Evolutionary conservation across 2,888 invertebrate species (phyloP).

Genomic region (Axea sp.): DNA sequence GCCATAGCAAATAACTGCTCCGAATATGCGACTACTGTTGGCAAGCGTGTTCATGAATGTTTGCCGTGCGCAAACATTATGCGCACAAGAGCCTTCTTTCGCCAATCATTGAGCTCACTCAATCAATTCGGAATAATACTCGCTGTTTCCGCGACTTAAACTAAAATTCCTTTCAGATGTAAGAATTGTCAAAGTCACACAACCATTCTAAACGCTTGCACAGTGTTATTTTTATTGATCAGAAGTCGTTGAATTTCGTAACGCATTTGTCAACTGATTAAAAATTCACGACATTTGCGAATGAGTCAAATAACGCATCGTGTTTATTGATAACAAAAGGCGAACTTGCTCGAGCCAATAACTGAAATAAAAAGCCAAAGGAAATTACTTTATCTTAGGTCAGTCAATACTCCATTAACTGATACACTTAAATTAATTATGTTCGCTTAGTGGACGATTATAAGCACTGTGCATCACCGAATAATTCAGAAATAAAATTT

Average conservation of each 20-base stretch:
- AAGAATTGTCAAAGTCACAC: no score
- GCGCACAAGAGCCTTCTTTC: slow-evolving; percentile 45
- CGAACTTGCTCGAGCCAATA: no score
- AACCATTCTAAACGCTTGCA: no score
- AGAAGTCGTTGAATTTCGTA: no score
- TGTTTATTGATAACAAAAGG: no score
- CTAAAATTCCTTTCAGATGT: no score
- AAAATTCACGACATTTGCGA: no score
- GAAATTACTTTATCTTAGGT: not conserved
- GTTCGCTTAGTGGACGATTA: slow-evolving; percentile 11
- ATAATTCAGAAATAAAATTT: slow-evolving; percentile 45
- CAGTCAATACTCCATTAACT: slow-evolving; percentile 21
- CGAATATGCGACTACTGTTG: slow-evolving; percentile 44
- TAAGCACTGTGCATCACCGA: not conserved
- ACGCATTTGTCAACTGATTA: no score
- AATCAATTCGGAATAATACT: slow-evolving; percentile 25
- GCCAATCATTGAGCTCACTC: slow-evolving; percentile 42
- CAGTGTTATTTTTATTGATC: no score
- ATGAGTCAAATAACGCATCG: no score
- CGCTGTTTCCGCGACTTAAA: no score
- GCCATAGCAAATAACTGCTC: slow-evolving; percentile 49
- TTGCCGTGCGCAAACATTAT: slow-evolving; percentile 46
- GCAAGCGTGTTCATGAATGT: slow-evolving; percentile 49
- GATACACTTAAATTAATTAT: slow-evolving; percentile 16
- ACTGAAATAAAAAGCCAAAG: no score